phyloP scores from a whole-genome alignment of 2,888 invertebrate species.

The Drosophila multiciliata region DNA sequence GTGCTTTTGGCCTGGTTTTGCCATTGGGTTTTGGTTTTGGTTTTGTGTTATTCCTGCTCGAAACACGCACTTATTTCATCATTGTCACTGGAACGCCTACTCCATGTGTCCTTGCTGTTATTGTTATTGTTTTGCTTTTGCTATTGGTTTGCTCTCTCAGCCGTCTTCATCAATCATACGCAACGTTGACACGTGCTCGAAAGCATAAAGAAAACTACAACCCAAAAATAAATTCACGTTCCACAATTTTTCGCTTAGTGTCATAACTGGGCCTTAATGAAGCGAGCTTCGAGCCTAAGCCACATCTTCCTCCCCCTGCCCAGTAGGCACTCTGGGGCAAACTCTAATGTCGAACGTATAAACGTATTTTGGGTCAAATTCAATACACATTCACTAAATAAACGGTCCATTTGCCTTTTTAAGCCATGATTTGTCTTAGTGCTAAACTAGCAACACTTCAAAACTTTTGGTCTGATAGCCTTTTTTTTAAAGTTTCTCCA shows the following conservation, averaged over 20 bases:
- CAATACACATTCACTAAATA: not conserved
- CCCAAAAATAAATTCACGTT: conserved; percentile 43
- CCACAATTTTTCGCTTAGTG: conserved; percentile 62
- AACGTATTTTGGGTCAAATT: not conserved
- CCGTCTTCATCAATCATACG: conserved; percentile 76
- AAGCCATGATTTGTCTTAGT: not conserved
- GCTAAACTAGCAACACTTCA: not conserved
- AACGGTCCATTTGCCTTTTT: not conserved
- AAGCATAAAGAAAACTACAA: conserved; percentile 51
- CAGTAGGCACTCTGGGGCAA: not conserved
- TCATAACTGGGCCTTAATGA: conserved; percentile 71
- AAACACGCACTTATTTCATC: conserved; percentile 58
- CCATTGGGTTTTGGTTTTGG: not conserved
- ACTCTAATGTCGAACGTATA: not conserved
- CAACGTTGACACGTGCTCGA: conserved; percentile 73
- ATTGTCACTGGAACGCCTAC: conserved; percentile 59
- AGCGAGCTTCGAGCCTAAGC: conserved; percentile 41
- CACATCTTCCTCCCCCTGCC: not conserved
- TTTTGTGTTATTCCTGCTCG: not conserved
- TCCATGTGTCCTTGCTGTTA: conserved; percentile 56
- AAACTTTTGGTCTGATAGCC: not conserved
- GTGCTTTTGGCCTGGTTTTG: conserved; percentile 1
- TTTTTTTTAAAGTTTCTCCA: not conserved
- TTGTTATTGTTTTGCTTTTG: conserved; percentile 41
- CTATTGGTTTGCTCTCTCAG: conserved; percentile 14